phyloP scores from a whole-genome alignment of 37 sponge, comb jelly and placozoan genomes.

The Beroe ovata region DNA sequence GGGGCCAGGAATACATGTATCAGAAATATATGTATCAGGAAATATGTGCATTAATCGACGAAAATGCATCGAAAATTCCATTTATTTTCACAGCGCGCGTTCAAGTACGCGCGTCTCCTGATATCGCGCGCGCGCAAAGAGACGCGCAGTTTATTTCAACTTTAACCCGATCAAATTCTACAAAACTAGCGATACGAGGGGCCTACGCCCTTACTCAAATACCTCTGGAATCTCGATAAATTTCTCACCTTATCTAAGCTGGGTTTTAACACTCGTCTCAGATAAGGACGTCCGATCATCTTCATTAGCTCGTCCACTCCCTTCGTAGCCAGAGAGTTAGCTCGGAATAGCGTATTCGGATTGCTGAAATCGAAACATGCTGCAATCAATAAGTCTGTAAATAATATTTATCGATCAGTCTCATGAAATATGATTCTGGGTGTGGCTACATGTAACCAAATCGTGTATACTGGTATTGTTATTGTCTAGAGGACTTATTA shows the following conservation, averaged over 20 bases:
- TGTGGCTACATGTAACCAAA: no score
- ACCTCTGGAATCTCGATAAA: neutral
- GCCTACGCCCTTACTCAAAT: neutral
- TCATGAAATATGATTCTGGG: no score
- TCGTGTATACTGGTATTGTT: no score
- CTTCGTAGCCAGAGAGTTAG: constrained; percentile 80
- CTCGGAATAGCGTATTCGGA: constrained; percentile 85
- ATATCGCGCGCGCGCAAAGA: neutral
- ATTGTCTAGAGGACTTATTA: no score
- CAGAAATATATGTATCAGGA: no score
- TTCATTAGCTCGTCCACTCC: constrained; percentile 89
- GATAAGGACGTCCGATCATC: constrained; percentile 76
- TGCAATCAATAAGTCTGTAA: no score
- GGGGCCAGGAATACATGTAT: no score
- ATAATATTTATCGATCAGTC: no score
- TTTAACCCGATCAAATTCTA: neutral
- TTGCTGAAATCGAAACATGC: constrained; percentile 69
- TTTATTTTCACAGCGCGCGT: no score
- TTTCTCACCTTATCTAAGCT: constrained; percentile 80
- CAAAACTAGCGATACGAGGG: neutral
- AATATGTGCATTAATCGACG: no score
- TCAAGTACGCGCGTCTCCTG: no score
- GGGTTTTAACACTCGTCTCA: constrained; percentile 73
- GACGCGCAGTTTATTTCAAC: neutral
- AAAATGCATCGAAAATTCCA: no score